These are phyloP conservation scores for Paedocypris sp. DNA, from an alignment of 2,113 vertebrate species.

Conservation along the genomic window DNA sequence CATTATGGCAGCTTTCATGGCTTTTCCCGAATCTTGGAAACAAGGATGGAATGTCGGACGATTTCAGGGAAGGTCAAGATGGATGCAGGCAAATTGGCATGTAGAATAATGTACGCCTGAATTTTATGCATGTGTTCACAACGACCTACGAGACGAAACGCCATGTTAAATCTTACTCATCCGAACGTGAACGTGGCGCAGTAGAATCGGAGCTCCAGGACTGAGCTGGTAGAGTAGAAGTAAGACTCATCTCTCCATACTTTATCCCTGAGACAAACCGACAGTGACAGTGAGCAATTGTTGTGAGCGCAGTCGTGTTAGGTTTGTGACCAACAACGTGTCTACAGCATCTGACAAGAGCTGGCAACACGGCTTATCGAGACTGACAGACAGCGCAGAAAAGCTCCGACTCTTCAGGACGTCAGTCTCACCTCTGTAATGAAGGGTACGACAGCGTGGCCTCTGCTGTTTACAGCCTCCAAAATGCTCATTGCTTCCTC, in stretches of 20 bases:
- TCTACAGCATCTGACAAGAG: constrained; percentile 23
- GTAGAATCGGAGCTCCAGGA: too few relatives aligned
- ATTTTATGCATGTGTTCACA: too few relatives aligned
- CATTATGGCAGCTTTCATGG: not conserved
- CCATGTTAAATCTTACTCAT: too few relatives aligned
- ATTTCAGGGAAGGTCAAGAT: not conserved
- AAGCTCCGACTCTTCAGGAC: constrained; percentile 13
- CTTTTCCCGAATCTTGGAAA: constrained; percentile 8
- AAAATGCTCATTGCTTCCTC: constrained; percentile 9
- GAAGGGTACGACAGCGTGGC: constrained; percentile 7
- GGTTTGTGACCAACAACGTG: constrained; percentile 21
- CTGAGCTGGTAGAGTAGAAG: not conserved
- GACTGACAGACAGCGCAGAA: constrained; percentile 22
- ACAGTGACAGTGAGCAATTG: constrained; percentile 16
- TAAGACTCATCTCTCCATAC: not conserved
- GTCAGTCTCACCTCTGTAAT: constrained; percentile 15
- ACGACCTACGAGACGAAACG: too few relatives aligned
- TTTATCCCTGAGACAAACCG: not conserved
- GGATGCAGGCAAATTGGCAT: not conserved
- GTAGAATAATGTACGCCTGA: not conserved
- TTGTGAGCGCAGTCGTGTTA: constrained; percentile 16
- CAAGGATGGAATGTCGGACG: constrained; percentile 10
- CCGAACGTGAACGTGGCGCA: too few relatives aligned
- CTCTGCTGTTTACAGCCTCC: constrained; percentile 11
- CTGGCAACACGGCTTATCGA: constrained; percentile 4